A percentile compares a stretch with the other conserved stretches of the same genome.
Evolutionary conservation across 1,140 invertebrate genomes (phyloP).

Genomic region (Panagrolaimus sp.): DNA sequence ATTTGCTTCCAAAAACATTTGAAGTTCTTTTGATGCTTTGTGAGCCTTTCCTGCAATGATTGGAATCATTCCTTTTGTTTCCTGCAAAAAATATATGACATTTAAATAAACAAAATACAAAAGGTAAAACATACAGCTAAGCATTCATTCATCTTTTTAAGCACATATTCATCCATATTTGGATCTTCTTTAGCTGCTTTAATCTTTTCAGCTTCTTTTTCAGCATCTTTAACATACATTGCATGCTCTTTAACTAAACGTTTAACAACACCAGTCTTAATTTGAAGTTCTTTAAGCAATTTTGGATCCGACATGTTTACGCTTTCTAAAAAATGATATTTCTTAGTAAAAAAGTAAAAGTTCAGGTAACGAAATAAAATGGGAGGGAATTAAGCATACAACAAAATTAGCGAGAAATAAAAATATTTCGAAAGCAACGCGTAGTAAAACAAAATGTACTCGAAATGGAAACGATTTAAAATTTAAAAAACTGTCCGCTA

Average conservation of each 20-base stretch:
- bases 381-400: no score
- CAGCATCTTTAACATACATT: conserved; percentile 29
- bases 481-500: no score
- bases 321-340: no score
- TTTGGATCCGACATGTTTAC: conserved; percentile 33
- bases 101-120: background rate
- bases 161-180: conserved; percentile 24
- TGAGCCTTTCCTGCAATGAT: conserved; percentile 5
- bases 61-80: conserved; percentile 10
- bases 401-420: no score
- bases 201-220: conserved; percentile 34
- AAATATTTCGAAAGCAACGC: no score
- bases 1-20: background rate
- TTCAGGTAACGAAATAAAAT: no score
- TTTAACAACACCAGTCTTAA: conserved; percentile 32
- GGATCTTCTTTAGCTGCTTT: conserved; percentile 24
- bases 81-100: background rate
- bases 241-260: conserved; percentile 28
- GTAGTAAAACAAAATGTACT: no score
- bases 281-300: conserved; percentile 33
- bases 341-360: no score
- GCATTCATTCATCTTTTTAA: conserved; percentile 23
- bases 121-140: conserved; percentile 19
- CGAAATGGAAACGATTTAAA: no score
- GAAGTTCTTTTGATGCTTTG: background rate